Conservation (phyloP, 2,888 invertebrate species). For the Agelastica alni region DNA sequence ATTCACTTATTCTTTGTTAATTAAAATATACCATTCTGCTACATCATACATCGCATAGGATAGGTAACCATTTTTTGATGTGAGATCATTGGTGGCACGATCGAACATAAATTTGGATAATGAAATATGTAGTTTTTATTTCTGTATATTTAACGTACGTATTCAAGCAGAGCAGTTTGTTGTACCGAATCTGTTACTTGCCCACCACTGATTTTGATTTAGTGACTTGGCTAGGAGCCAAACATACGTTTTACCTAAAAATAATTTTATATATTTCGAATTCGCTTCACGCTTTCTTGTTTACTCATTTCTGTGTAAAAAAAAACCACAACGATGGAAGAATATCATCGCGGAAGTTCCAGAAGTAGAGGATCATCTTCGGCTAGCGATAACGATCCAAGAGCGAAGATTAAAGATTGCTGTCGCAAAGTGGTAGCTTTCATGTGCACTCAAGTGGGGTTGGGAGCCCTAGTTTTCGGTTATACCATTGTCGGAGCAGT, state of each 20-base stretch:
- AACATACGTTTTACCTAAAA: constrained; percentile 17
- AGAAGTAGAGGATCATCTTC: constrained; percentile 62
- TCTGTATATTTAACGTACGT: no score
- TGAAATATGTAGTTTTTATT: no score
- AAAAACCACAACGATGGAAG: constrained; percentile 6
- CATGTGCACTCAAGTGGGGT: constrained; percentile 92
- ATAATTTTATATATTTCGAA: constrained; percentile 20
- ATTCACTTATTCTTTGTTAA: no score
- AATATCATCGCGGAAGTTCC: constrained; percentile 33
- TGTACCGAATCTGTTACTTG: no score
- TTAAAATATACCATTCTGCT: no score
- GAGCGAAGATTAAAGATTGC: constrained; percentile 81
- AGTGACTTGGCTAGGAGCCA: constrained; percentile 16
- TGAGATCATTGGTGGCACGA: no score
- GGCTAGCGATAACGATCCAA: constrained; percentile 67
- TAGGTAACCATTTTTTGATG: no score
- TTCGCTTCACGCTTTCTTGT: constrained; percentile 1
- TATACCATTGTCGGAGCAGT: constrained; percentile 86
- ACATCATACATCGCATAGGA: no score
- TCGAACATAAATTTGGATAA: no score
- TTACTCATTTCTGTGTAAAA: neutral
- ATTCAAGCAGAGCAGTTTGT: neutral
- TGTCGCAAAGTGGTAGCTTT: constrained; percentile 85
- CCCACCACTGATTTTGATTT: neutral
- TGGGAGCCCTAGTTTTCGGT: constrained; percentile 83